These are phyloP conservation scores for Glaucidium brasilianum DNA, from an alignment of 2,113 vertebrate genomes.

Conservation along the genomic window DNA sequence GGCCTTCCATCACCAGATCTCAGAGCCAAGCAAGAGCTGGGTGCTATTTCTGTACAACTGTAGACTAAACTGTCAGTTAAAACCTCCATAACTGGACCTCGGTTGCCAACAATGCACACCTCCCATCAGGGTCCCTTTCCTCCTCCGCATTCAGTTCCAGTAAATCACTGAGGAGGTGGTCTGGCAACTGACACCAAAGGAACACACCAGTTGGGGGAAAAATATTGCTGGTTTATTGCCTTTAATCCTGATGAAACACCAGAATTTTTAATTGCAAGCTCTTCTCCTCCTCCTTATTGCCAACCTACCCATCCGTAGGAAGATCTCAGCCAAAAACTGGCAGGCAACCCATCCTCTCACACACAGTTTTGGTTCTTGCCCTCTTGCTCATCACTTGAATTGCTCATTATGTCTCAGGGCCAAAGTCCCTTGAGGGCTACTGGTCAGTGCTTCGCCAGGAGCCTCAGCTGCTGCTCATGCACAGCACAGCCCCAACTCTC, in stretches of 20 bases:
- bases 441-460: background rate
- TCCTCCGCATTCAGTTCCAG: background rate
- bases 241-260: background rate
- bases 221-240: background rate
- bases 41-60: background rate
- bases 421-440: background rate
- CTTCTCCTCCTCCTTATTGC: background rate
- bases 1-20: background rate
- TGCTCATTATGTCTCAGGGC: background rate
- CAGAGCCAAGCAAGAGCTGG: background rate
- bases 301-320: background rate
- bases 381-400: background rate
- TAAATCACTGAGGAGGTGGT: background rate
- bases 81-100: background rate
- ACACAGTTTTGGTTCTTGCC: background rate
- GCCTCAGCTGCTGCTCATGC: background rate
- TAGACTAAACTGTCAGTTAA: constrained; percentile 45
- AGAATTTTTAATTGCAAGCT: background rate
- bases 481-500: background rate
- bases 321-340: background rate
- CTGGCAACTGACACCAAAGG: background rate
- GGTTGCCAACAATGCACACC: background rate
- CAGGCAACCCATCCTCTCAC: background rate
- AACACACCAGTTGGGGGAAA: accelerated
- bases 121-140: background rate